phyloP scores from a whole-genome alignment of 2,888 invertebrate species.

The Eupithecia subfuscata region DNA sequence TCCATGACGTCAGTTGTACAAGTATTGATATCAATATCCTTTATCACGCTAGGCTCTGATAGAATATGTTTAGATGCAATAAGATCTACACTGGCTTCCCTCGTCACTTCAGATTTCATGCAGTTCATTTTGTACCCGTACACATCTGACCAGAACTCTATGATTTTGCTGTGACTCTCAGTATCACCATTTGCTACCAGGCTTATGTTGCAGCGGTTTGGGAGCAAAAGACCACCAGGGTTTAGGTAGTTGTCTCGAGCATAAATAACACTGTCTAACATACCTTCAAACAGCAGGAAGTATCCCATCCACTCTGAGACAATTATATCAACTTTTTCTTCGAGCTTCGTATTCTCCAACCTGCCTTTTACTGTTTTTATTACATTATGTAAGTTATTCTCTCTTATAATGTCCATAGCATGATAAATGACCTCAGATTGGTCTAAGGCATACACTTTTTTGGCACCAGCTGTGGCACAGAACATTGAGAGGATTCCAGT shows the following conservation, averaged over 20 bases:
- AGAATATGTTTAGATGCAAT: constrained; percentile 84
- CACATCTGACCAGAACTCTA: constrained; percentile 96
- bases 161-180: constrained; percentile 88
- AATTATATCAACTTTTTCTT: constrained; percentile 94
- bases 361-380: constrained; percentile 93
- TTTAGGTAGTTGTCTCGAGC: constrained; percentile 92
- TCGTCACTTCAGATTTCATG: constrained; percentile 92
- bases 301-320: constrained; percentile 99
- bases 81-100: constrained; percentile 86
- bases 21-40: constrained; percentile 89
- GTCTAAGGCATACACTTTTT: constrained; percentile 95
- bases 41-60: constrained; percentile 86
- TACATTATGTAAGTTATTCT: constrained; percentile 89
- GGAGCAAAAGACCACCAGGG: constrained; percentile 90
- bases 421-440: constrained; percentile 98
- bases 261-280: constrained; percentile 96
- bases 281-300: constrained; percentile 97
- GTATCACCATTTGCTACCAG: constrained; percentile 91
- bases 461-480: constrained; percentile 96
- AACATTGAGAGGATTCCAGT: constrained; percentile 99
- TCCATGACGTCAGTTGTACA: constrained; percentile 89
- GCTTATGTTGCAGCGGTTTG: constrained; percentile 93
- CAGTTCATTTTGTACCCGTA: constrained; percentile 97
- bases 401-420: constrained; percentile 96
- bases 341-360: constrained; percentile 92